Base-by-base conservation (phyloP, 2,888 invertebrate genomes). In the Rosalia funebris region DNA sequence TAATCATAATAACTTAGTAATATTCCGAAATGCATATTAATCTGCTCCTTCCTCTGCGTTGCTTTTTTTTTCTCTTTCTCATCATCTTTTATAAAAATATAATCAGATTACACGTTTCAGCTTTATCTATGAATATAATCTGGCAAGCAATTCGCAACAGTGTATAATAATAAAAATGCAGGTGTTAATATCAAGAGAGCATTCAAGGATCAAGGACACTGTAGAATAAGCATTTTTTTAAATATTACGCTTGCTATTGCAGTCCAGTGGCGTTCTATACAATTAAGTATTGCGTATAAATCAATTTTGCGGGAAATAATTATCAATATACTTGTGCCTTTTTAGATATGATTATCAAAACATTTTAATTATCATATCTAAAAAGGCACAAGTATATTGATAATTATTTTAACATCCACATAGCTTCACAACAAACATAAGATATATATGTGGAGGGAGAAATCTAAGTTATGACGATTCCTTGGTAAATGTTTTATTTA, bases 131-230 rank as follows among this genome's bases (percentile, higher is more conserved):
- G 17, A 46, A 17, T 10, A 12, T 48, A 48, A 48, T 48, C 48
- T 37, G 37, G 48, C 20, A 37, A 48, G 48, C 48, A 48, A 48
- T 48, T 48, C 20, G 48, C 20, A 48, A 36, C 36, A 36, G 37
- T 37, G 15, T n/a, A n/a, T n/a, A 36, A 19, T 16, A 19, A 48
- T 37, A 48, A 48, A 48, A 48, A 48, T 37, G 37, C 48, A 48
- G 48, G 48, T 48, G 48, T 48, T 48, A 48, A 48, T 37, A 37
- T 36, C 48, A 34, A 25, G 11, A 48, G 11, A n/a, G 44, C 9
- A 36, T 16, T 12, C 48, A 34, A 36, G 20, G 44, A 37, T 48
- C 48, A 48, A 48, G 37, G 48, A 17, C 48, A 25, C 14, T 14
- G 9, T 17, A 37, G n/a, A 19, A 14, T 32, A 5, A 12, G 20